A percentile compares a stretch with the other conserved stretches of the same genome.
These are phyloP conservation scores for Amblyopsis hoosieri DNA, from an alignment of 2,797 vertebrate genomes.

Conservation along the genomic window DNA sequence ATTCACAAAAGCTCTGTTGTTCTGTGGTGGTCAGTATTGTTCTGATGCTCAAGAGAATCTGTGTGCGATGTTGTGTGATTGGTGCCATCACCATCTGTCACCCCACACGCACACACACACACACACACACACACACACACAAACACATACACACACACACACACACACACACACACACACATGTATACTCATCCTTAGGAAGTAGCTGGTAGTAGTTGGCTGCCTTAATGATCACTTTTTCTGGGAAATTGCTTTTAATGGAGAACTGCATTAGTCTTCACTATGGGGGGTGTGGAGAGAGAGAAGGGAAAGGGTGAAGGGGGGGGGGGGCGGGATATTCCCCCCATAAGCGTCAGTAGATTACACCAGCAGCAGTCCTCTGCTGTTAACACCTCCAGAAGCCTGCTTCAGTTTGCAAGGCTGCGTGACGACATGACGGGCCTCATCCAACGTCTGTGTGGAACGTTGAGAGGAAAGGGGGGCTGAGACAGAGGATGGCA, in stretches of 20 bases:
- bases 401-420: slow-evolving; percentile 41
- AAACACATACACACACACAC: slow-evolving; percentile 17
- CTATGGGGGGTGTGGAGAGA: neutral
- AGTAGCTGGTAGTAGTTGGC: slow-evolving; percentile 9
- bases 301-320: neutral
- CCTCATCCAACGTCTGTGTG: slow-evolving; percentile 39
- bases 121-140: slow-evolving; percentile 11
- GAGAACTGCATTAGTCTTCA: slow-evolving; percentile 43
- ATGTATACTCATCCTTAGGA: slow-evolving; percentile 24
- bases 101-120: slow-evolving; percentile 12
- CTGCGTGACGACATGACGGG: slow-evolving; percentile 41
- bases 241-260: slow-evolving; percentile 36
- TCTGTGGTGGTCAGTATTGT: slow-evolving; percentile 37
- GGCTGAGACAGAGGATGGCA: slow-evolving; percentile 21
- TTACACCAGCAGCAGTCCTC: slow-evolving; percentile 48
- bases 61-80: slow-evolving; percentile 46
- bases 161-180: slow-evolving; percentile 34
- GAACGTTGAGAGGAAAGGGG: slow-evolving; percentile 44
- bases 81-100: slow-evolving; percentile 39
- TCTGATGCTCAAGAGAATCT: slow-evolving; percentile 40
- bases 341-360: slow-evolving; percentile 32
- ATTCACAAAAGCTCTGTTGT: slow-evolving; percentile 38
- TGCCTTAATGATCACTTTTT: slow-evolving; percentile 27
- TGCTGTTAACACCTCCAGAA: slow-evolving; percentile 16
- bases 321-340: slow-evolving; percentile 16